A percentile compares a stretch with the other conserved stretches of the same genome.
phyloP scores from a whole-genome alignment of 2,797 vertebrate species.

The Sebastes diaconus region DNA sequence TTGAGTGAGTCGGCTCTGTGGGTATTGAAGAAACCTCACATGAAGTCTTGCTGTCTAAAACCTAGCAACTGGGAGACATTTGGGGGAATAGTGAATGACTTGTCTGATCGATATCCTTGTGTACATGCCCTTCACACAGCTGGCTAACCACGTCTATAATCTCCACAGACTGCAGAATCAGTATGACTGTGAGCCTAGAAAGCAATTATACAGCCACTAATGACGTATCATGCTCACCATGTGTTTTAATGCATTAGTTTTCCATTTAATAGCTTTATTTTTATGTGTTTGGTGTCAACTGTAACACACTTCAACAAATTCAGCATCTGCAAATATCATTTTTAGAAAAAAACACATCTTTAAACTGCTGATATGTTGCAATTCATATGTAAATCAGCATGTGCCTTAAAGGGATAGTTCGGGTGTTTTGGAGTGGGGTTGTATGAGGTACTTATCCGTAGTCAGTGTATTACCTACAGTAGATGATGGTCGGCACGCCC shows the following conservation, averaged over 20 bases:
- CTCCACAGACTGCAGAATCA: neutral
- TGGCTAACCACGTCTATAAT: slow-evolving; percentile 11
- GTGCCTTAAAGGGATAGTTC: neutral
- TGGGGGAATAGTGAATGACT: slow-evolving; percentile 22
- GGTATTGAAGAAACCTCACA: neutral
- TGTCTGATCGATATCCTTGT: slow-evolving; percentile 29
- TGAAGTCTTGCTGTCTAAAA: slow-evolving; percentile 5
- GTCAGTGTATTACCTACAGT: too few species aligned
- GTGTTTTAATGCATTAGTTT: neutral
- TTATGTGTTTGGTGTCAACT: neutral
- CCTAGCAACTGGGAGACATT: slow-evolving; percentile 16
- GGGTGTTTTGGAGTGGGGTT: too few species aligned
- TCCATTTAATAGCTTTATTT: neutral
- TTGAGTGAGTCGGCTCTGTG: neutral
- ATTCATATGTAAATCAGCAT: slow-evolving; percentile 9
- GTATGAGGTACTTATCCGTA: too few species aligned
- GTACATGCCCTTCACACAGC: slow-evolving; percentile 23
- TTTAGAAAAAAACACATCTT: neutral
- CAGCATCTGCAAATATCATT: neutral
- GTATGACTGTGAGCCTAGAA: neutral
- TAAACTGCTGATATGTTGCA: neutral
- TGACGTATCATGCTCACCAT: neutral
- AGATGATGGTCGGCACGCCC: too few species aligned
- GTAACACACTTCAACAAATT: neutral
- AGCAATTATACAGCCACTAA: neutral